Percentiles rank a stretch among this genome's conserved stretches.
These are phyloP conservation scores for Copidosoma floridanum DNA, from an alignment of 1,140 invertebrate genomes.

Conservation along the genomic window DNA sequence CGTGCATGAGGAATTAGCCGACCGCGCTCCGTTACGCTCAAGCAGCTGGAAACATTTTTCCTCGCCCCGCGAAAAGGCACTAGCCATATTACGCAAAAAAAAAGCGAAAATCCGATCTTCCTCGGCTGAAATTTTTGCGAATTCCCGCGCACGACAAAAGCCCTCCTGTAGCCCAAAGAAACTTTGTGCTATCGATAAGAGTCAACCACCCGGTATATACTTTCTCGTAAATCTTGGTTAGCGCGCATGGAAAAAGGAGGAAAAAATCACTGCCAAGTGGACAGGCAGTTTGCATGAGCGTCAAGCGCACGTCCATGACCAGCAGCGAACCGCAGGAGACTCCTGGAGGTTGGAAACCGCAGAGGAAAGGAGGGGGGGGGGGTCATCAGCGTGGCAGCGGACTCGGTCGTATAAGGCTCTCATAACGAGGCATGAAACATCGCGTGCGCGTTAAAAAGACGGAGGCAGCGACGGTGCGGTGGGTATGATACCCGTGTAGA, in stretches of 20 bases:
- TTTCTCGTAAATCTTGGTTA: background rate
- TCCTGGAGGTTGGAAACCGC: background rate
- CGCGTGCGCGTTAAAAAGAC: background rate
- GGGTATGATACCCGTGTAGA: too few species aligned
- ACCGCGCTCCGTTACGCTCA: slow-evolving; percentile 7
- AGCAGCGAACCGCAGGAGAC: background rate
- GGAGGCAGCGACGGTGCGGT: too few species aligned
- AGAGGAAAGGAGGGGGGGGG: background rate
- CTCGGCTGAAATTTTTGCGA: background rate
- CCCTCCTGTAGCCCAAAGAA: background rate
- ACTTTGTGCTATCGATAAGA: too few species aligned
- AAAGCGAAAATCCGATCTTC: too few species aligned
- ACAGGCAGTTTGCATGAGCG: too few species aligned
- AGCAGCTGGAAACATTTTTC: background rate
- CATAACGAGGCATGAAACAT: slow-evolving; percentile 16
- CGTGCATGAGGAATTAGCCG: slow-evolving; percentile 11
- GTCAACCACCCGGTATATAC: too few species aligned
- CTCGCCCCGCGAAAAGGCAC: background rate
- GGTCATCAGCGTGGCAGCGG: background rate
- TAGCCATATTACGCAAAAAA: too few species aligned
- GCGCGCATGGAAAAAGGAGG: background rate
- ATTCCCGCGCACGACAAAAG: background rate
- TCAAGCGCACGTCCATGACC: background rate
- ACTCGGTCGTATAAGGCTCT: too few species aligned
- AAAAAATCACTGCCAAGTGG: too few species aligned